Base-by-base conservation (phyloP, 92 coral and sea anemone genomes). In the Palythoa grandis region DNA sequence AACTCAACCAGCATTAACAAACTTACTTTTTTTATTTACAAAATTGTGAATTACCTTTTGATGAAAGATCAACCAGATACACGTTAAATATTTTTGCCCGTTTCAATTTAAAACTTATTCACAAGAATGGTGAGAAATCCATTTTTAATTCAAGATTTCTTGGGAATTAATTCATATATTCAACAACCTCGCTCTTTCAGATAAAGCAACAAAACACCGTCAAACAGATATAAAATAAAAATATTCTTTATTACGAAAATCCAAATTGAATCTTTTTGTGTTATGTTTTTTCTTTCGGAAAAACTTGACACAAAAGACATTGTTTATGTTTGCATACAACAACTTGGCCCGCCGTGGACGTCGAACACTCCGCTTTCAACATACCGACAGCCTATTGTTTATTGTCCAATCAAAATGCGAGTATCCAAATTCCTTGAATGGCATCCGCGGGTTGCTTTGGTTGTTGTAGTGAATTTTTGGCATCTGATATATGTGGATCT, bases 401-500 rank as follows among this genome's bases (percentile, higher is more conserved):
- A 19, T 66, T 66, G 70, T 22, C 85, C 85, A 80, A 80, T 80
- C 85, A 80, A 8, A 63, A 47, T 47, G 61, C 61, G 85, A 80
- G 60, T 50, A 16, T 57, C 73, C 82, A 67, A 80, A 80, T 80
- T 80, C 85, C 74, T 80, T 80, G 85, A 80, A 80, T 66, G 85
- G 73, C 73, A 80, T 80, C 85, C 66, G 75, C 85, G 74, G 85
- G 85, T 80, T 65, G 74, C 74, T 80, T 65, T 48, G 74, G 85
- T 80, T 80, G 85, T 80, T 80, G 85, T 80, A 80, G 85, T 80
- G 85, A 80, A 80, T 80, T 80, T 80, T 80, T 80, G 85, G 85
- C 85, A 80, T 80, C 85, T 50, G 71, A 80, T 66, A 43, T 80
- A 65, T 65, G 74, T 80, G 43, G 38, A 20, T 63, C 69, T 19